Base-by-base conservation (phyloP, 2,113 vertebrate species). In the Mellivora capensis region DNA sequence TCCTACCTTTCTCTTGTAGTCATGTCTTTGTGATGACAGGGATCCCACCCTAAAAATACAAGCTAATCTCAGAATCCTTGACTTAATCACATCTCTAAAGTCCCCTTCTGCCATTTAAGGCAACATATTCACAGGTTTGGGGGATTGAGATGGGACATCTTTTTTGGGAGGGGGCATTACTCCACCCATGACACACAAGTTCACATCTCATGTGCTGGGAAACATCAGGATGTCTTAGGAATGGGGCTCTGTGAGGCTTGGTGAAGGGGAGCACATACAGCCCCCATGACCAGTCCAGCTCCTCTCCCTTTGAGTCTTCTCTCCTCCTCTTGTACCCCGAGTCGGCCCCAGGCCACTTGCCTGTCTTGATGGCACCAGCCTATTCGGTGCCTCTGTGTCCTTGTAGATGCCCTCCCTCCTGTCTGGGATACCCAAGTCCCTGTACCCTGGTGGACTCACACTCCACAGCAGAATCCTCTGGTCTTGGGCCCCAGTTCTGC, bases 401-500 rank as follows among this genome's bases (percentile, higher is more conserved):
- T 37, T 21, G 18, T 4, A 29, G 69, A 31, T 0, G 3, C 1
- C 1, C 5, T 21, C 7, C 7, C 39, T 1, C 4, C 37, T 3
- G 14, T 14, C 1, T 3, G 4, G 21, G 6, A 34, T 0, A 7
- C 49, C 34, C 37, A 4, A 1, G 0, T 5, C 39, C 4, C 15
- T 86, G 61, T 12, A 10, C 1, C 0, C 29, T 4, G 21, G 29
- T 8, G 44, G 49, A 89, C 34, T 8, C 44, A 29, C 4, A 17
- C 25, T 44, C 20, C 4, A 29, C 14, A 0, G 0, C 12, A n/a
- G 42, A 80, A 54, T 82, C 39, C 14, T 59, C 52, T 47, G 76
- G 34, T 37, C n/a, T 67, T 44, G 18, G 42, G n/a, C 10, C 3
- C 7, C 42, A n/a, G 7, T 15, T 29, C 42, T n/a, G 21, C 29